A percentile compares a stretch with the other conserved stretches of the same genome.
Conservation (phyloP, 2,888 invertebrate species). For the Nephrocerus scutellatus region DNA sequence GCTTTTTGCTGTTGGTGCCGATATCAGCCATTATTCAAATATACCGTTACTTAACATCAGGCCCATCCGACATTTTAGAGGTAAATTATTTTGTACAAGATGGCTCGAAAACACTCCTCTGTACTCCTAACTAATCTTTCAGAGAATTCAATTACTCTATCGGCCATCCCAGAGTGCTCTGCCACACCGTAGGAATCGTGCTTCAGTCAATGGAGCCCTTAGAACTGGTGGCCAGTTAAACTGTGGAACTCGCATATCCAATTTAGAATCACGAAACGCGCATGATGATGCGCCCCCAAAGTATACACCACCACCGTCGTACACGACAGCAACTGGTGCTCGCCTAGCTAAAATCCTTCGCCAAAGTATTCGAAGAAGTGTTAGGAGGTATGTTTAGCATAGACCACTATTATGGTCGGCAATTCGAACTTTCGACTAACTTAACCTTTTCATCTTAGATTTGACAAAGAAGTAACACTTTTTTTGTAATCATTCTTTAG, state of each 20-base stretch:
- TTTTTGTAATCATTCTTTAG: no score
- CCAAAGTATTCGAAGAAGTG: constrained; percentile 71
- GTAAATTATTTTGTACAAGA: constrained; percentile 52
- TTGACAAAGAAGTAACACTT: no score
- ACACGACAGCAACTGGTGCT: constrained; percentile 85
- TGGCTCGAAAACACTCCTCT: constrained; percentile 5
- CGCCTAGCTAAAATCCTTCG: constrained; percentile 67
- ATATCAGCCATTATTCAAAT: constrained; percentile 54
- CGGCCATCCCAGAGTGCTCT: constrained; percentile 58
- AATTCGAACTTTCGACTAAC: no score
- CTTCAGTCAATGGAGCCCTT: constrained; percentile 14
- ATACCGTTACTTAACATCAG: constrained; percentile 70
- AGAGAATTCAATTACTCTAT: constrained; percentile 79
- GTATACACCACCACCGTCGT: constrained; percentile 88
- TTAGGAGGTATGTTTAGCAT: constrained; percentile 52
- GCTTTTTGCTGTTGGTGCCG: constrained; percentile 66
- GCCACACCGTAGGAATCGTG: constrained; percentile 34
- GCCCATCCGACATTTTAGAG: constrained; percentile 80
- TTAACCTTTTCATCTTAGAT: no score
- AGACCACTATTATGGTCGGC: background rate
- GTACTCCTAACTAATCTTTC: constrained; percentile 34
- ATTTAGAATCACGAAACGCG: constrained; percentile 27
- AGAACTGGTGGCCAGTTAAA: background rate
- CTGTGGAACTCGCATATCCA: background rate
- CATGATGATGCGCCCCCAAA: constrained; percentile 79